A percentile compares a stretch with the other conserved stretches of the same genome.
phyloP scores from a whole-genome alignment of 2,888 invertebrate genomes.

The Drosophila leonis region DNA sequence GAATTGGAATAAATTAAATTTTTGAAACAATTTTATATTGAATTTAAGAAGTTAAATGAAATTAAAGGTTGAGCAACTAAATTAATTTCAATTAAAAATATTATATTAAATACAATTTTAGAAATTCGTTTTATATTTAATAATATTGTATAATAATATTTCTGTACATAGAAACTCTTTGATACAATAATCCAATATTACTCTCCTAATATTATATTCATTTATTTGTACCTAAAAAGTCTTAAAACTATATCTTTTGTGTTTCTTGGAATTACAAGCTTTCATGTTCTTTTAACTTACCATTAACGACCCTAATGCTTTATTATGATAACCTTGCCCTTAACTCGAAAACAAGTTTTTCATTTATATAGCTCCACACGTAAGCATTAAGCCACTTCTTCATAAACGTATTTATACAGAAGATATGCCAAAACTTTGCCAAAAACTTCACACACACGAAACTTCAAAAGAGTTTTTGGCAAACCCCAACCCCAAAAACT shows the following conservation, averaged over 20 bases:
- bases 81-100: no score
- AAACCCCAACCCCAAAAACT: conserved; percentile 40
- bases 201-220: neutral
- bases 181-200: no score
- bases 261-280: neutral
- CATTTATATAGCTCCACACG: conserved; percentile 1
- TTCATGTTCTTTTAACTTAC: neutral
- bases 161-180: neutral
- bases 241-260: neutral
- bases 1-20: no score
- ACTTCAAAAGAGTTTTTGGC: conserved; percentile 64
- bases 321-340: conserved; percentile 4
- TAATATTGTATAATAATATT: neutral
- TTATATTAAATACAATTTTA: no score
- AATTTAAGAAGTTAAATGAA: no score
- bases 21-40: no score
- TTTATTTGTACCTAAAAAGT: neutral
- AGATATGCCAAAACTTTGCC: conserved; percentile 16
- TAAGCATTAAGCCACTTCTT: conserved; percentile 10
- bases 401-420: conserved; percentile 2
- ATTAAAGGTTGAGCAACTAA: no score
- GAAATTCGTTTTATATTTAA: no score
- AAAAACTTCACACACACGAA: conserved; percentile 32
- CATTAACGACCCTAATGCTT: neutral
- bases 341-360: conserved; percentile 5